A percentile compares a stretch with the other conserved stretches of the same genome.
Evolutionary conservation across 1,140 invertebrate genomes (phyloP).

Genomic region (Hypothenemus hampei): DNA sequence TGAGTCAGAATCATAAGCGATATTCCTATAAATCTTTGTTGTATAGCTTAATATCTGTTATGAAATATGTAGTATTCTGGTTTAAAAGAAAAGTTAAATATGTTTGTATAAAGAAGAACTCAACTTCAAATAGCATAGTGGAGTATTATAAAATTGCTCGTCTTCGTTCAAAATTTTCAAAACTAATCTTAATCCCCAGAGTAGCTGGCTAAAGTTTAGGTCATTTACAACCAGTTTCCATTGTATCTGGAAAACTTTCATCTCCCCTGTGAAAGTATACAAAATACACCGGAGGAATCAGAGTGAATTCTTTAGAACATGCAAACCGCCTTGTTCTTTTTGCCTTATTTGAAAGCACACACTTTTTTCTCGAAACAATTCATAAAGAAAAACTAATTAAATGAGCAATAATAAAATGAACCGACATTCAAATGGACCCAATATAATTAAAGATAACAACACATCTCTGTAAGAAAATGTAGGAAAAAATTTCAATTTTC

Average conservation of each 20-base stretch:
- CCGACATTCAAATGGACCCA: no score
- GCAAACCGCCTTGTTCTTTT: constrained; percentile 14
- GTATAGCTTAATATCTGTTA: no score
- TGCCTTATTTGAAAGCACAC: constrained; percentile 12
- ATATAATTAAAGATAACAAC: no score
- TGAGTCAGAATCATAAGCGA: no score
- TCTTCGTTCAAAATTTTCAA: constrained; percentile 4
- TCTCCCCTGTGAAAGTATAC: constrained; percentile 14
- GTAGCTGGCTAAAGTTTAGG: constrained; percentile 15
- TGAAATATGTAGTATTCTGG: no score
- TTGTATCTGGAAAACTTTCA: constrained; percentile 20
- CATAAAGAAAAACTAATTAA: constrained; percentile 1
- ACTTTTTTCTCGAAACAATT: constrained; percentile 12
- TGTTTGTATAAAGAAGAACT: no score
- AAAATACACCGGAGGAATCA: constrained; percentile 18
- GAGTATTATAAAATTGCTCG: constrained; percentile 4
- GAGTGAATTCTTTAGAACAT: constrained; percentile 15
- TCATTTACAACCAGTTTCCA: constrained; percentile 18
- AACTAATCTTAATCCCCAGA: constrained; percentile 14
- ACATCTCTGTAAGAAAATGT: no score
- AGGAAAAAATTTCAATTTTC: no score
- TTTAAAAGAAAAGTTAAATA: no score
- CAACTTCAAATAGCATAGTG: no score
- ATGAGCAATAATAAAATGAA: no score
- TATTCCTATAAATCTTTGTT: no score